Evolutionary conservation across 2,113 vertebrate genomes (phyloP).

Genomic region (Boulengeromyrus knoepffleri): DNA sequence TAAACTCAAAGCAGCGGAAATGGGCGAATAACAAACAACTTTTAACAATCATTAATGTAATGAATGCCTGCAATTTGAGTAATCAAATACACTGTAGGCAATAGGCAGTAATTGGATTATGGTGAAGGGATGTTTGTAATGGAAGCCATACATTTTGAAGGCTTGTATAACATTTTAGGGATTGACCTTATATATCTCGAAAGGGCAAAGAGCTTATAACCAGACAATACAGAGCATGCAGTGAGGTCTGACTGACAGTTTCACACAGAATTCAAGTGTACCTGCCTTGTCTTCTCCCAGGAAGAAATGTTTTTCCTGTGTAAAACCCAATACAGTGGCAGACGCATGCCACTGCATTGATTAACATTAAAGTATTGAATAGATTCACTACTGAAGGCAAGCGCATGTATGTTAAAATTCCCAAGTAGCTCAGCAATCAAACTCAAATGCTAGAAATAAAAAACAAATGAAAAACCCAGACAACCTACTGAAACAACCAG

Average conservation of each 20-base stretch:
- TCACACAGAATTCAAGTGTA: not conserved
- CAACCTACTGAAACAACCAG: not conserved
- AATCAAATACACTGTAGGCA: not conserved
- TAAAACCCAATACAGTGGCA: not conserved
- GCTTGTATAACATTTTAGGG: not conserved
- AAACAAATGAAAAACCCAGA: not conserved
- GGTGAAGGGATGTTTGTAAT: not conserved
- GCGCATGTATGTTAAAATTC: not conserved
- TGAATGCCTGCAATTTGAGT: not conserved
- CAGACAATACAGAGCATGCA: not conserved
- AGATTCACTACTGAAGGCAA: not conserved
- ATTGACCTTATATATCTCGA: not conserved
- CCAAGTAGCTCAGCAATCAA: not conserved
- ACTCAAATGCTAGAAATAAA: not conserved
- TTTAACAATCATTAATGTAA: constrained; percentile 8
- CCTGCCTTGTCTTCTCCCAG: not conserved
- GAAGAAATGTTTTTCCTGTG: not conserved
- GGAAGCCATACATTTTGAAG: not conserved
- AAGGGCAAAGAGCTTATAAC: not conserved
- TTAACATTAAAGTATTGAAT: not conserved
- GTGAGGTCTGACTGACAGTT: not conserved
- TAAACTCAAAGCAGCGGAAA: not conserved
- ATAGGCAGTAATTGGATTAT: not conserved
- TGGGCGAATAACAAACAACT: not conserved
- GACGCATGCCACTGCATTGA: not conserved